These are phyloP conservation scores for Trididemnum nubilum DNA, from an alignment of 23 tunicate species.

Conservation along the genomic window DNA sequence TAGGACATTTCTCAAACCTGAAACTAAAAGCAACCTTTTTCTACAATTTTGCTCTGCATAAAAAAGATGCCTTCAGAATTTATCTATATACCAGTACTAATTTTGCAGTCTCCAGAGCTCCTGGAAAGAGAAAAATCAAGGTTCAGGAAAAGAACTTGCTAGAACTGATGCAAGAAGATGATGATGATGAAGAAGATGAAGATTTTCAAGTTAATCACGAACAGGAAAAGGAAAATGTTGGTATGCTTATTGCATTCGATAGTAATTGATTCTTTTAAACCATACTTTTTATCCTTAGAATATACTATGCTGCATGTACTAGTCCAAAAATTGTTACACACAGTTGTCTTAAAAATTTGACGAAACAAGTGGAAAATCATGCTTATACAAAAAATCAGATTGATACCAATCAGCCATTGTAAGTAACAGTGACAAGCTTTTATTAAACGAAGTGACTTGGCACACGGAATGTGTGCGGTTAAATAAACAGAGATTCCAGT, in stretches of 20 bases:
- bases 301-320: no score
- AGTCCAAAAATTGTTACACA: no score
- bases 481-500: no score
- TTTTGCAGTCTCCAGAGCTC: slow-evolving; percentile 61
- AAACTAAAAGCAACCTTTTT: neutral
- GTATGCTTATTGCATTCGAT: no score
- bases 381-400: no score
- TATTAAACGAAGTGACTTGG: no score
- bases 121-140: slow-evolving; percentile 87
- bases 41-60: neutral
- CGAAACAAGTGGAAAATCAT: no score
- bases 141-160: slow-evolving; percentile 72
- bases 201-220: slow-evolving; percentile 48
- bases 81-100: neutral
- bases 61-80: no score
- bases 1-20: slow-evolving; percentile 22
- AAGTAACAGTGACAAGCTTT: no score
- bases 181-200: slow-evolving; percentile 81
- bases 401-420: no score
- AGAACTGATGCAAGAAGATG: slow-evolving; percentile 59
- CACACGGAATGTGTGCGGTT: no score
- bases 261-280: neutral
- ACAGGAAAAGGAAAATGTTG: neutral
- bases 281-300: neutral
- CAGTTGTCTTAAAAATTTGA: no score